Evolutionary conservation across 2,113 vertebrate genomes (phyloP).

Genomic region (Pimephales promelas): DNA sequence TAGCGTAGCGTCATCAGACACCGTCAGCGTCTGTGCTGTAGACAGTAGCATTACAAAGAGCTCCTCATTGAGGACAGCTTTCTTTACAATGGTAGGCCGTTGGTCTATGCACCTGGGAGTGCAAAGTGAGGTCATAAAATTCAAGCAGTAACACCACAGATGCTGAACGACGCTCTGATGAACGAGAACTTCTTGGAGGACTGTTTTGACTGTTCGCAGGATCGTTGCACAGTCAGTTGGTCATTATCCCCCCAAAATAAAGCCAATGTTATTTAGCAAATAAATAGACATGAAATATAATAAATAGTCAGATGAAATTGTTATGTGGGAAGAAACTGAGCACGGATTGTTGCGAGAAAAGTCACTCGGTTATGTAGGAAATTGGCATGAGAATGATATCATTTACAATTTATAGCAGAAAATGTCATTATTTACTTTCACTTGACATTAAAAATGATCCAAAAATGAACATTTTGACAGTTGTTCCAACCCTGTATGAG

Average conservation of each 20-base stretch:
- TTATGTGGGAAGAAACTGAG: neutral
- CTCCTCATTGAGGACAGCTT: constrained; percentile 12
- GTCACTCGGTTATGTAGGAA: neutral
- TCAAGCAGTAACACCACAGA: neutral
- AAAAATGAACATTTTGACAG: too few relatives aligned
- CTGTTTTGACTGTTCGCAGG: neutral
- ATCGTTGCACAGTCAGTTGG: neutral
- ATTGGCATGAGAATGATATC: neutral
- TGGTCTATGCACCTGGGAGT: constrained; percentile 12
- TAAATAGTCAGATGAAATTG: neutral
- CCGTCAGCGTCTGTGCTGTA: constrained; percentile 37
- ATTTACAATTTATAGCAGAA: neutral
- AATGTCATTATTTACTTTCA: neutral
- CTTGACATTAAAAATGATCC: neutral
- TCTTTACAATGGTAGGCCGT: constrained; percentile 35
- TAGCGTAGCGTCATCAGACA: constrained; percentile 57
- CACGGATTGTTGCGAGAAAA: neutral
- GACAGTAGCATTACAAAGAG: constrained; percentile 54
- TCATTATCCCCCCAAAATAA: neutral
- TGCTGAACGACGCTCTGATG: neutral
- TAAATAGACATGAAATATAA: neutral
- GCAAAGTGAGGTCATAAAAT: constrained; percentile 26
- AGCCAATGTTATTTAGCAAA: neutral
- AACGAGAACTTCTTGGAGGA: neutral
- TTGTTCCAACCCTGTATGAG: too few relatives aligned